A percentile compares a stretch with the other conserved stretches of the same genome.
phyloP scores from a whole-genome alignment of 2,797 vertebrate species.

The Okamejei kenojei region DNA sequence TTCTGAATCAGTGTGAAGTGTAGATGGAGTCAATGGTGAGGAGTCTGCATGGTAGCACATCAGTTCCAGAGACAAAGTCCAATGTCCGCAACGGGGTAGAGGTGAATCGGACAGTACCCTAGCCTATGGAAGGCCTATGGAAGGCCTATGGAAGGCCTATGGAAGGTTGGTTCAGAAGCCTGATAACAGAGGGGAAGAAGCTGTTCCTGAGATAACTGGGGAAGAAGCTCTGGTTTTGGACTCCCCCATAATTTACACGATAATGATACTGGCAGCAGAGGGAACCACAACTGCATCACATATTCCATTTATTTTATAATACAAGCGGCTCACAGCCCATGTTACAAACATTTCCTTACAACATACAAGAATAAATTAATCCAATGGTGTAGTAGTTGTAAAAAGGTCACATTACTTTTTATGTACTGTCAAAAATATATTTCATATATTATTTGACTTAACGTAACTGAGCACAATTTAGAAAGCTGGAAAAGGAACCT shows the following conservation, averaged over 20 bases:
- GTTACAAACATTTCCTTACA: conserved; percentile 67
- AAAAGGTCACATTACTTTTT: conserved; percentile 66
- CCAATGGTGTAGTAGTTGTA: conserved; percentile 66
- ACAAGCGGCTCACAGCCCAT: conserved; percentile 68
- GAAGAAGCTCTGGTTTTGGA: too few species aligned
- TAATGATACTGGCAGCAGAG: not conserved
- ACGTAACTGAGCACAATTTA: conserved; percentile 63
- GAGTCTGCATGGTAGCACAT: too few species aligned
- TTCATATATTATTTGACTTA: conserved; percentile 70
- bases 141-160: too few species aligned
- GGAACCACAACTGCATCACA: not conserved
- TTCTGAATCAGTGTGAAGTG: too few species aligned
- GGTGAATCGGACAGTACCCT: too few species aligned
- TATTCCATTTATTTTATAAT: conserved; percentile 57
- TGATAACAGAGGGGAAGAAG: too few species aligned
- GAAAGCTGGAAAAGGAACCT: conserved; percentile 55
- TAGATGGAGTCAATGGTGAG: too few species aligned
- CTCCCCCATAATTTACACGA: not conserved
- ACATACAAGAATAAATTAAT: conserved; percentile 74
- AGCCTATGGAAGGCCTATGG: too few species aligned
- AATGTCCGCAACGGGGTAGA: too few species aligned
- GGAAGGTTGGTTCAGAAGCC: too few species aligned
- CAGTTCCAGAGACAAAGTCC: too few species aligned
- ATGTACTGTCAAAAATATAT: conserved; percentile 74
- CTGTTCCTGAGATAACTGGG: too few species aligned